Evolutionary conservation across 1,140 invertebrate genomes (phyloP), one percentile per base, ranked within the genome.

Genomic region (Cheumatopsyche charites): DNA sequence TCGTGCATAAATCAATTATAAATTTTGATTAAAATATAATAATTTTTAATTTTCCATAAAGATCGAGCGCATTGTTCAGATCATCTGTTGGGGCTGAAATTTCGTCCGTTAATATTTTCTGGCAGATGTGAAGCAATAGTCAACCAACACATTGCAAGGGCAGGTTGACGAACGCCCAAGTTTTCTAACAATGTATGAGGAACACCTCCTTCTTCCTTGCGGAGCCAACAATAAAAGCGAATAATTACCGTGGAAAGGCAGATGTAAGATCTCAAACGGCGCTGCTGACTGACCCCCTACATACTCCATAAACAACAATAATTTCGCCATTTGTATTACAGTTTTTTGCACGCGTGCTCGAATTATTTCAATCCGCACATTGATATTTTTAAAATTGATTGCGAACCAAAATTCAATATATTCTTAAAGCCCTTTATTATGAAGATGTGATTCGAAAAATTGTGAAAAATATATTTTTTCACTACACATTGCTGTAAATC

Each of bases 221-320:
- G 47, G 47, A 15, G 21, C 23, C 41, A 15, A 70, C 68, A 70
- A 70, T 62, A 70, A 62, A 36, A 52, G 17, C n/a, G 55, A 70
- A 70, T 70, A 70, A 70, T 70, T 45, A 42, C 47, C 66, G 66
- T 68, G 68, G 19, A 62, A 43, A 13, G 58, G 68, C 68, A 70
- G 68, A 70, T 70, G 68, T 52, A 29, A 29, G 23, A 36, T 36
- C 41, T 26, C 19, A 58, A 58, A 58, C 55, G 55, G 13, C 19
- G 17, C 23, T 19, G 21, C 23, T 19, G 21, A 36, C 23, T 19
- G 21, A 58, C 17, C 21, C 12, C 23, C 55, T 23, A 4, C 25
- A 5, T 11, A 12, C 21, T 1, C 25, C 55, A 23, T 58, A 58
- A 58, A 58, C 21, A 12, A 23, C 25, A 58, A 58, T 58, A 58